Evolutionary conservation across 2,888 invertebrate species (phyloP), one percentile per base, ranked within the genome.

Genomic region (Shargacucullia verbasci): DNA sequence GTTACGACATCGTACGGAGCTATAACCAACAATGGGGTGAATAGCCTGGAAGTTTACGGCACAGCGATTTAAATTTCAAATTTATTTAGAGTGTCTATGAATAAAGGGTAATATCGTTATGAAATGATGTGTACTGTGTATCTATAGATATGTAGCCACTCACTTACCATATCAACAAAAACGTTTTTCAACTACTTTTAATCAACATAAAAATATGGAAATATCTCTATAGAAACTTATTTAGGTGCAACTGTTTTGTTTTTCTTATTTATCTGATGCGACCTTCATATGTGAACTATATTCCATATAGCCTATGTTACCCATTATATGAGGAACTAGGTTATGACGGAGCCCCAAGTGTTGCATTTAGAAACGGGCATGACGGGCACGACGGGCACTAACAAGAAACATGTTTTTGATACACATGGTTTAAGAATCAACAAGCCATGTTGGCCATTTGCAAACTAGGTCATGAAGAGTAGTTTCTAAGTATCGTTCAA

Each of bases 41-140:
- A 64, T 49, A 41, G 52, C 54, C 11, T 59, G 52, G 43, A 62
- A 66, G 45, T 73, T 73, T 64, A 74, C 59, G 55, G 33, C 35
- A 35, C 39, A 53, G 43, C 41, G 43, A 66, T 82, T 79, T 75
- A 74, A 74, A 79, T 73, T 78, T 72, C 67, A 79, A 75, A 80
- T 77, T n/a, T 55, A 43, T 72, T 29, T 40, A 25, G 12, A 60
- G 49, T 59, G 31, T 52, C 10, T 56, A 53, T 64, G 49, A 57
- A 60, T 56, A 46, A 50, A 53, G 33, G 34, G 10, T 1, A 47
- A 31, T 59, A 52, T 50, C 62, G 45, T 46, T 48, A 63, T 62
- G 49, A 52, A 60, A 65, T 46, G n/a, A n/a, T 56, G 41, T 39
- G 4, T 29, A 6, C 54, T 53, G 48, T 49, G 15, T 38, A 33